Conservation (phyloP, 2,113 vertebrate genomes). For the Salvelinus sp. region DNA sequence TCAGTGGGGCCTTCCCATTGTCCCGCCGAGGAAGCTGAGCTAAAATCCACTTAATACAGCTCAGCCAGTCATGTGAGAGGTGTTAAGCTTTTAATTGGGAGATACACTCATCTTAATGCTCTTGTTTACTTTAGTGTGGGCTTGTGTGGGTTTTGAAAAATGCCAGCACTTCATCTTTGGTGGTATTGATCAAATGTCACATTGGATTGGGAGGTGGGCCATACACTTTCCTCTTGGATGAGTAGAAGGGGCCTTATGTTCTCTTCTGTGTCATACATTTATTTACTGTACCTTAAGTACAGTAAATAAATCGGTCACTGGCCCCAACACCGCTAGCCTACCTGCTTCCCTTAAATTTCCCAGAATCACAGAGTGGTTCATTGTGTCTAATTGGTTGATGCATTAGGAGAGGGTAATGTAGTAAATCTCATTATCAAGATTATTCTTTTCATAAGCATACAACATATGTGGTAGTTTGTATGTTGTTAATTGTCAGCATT, state of each 20-base stretch:
- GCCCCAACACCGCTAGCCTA: too few species aligned
- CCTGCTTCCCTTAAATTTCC: background rate
- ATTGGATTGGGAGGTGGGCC: background rate
- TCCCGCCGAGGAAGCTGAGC: constrained; percentile 6
- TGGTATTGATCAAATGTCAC: constrained; percentile 19
- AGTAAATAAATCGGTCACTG: background rate
- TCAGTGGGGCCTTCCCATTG: constrained; percentile 23
- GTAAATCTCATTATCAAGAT: too few species aligned
- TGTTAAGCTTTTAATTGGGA: constrained; percentile 35
- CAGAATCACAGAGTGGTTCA: background rate
- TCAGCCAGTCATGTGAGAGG: constrained; percentile 47
- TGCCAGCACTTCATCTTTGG: constrained; percentile 13
- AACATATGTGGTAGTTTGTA: too few species aligned
- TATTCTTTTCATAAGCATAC: too few species aligned
- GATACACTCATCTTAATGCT: constrained; percentile 1
- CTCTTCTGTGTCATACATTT: constrained; percentile 4
- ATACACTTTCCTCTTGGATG: constrained; percentile 2
- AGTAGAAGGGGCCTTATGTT: background rate
- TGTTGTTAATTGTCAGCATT: too few species aligned
- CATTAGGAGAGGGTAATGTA: too few species aligned
- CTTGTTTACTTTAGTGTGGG: constrained; percentile 17
- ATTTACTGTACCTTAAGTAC: background rate
- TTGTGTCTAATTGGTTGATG: background rate
- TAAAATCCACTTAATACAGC: background rate
- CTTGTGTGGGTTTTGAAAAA: too few species aligned